Conservation (phyloP, 2,113 vertebrate genomes). For the Parotia lawesii region DNA sequence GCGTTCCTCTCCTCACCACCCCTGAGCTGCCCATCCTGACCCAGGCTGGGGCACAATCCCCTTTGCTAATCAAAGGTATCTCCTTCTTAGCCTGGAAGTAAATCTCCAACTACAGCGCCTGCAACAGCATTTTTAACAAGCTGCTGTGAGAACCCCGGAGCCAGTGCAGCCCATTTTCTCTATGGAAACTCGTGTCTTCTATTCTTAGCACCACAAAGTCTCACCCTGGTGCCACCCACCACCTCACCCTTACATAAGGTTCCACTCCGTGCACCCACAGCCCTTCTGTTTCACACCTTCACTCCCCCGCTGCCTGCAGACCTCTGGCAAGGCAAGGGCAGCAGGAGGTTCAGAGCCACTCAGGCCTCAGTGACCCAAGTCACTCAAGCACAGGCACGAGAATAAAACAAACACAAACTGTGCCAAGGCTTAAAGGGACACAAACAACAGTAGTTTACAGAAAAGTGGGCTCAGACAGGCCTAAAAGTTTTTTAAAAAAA, state of each 20-base stretch:
- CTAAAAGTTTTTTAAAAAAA: not conserved
- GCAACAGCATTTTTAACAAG: not conserved
- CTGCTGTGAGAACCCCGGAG: not conserved
- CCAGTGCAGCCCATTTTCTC: not conserved
- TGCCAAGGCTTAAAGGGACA: not conserved
- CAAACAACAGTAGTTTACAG: not conserved
- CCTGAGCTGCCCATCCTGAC: not conserved
- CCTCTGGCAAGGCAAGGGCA: not conserved
- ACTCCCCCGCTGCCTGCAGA: not conserved
- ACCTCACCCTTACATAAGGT: not conserved
- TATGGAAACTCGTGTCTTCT: not conserved
- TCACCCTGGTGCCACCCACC: not conserved
- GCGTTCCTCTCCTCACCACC: not conserved
- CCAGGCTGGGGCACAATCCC: not conserved
- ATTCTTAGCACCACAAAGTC: not conserved
- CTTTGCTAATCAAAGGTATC: not conserved
- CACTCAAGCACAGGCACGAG: not conserved
- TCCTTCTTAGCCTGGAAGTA: not conserved
- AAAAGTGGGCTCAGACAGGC: not conserved
- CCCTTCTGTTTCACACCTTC: not conserved
- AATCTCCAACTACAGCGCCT: not conserved
- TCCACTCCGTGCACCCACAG: not conserved
- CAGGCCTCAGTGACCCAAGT: not conserved
- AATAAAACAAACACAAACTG: not conserved
- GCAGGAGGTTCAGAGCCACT: accelerated